These are phyloP conservation scores for Aethina tumida DNA, from an alignment of 1,140 invertebrate genomes.

Conservation along the genomic window DNA sequence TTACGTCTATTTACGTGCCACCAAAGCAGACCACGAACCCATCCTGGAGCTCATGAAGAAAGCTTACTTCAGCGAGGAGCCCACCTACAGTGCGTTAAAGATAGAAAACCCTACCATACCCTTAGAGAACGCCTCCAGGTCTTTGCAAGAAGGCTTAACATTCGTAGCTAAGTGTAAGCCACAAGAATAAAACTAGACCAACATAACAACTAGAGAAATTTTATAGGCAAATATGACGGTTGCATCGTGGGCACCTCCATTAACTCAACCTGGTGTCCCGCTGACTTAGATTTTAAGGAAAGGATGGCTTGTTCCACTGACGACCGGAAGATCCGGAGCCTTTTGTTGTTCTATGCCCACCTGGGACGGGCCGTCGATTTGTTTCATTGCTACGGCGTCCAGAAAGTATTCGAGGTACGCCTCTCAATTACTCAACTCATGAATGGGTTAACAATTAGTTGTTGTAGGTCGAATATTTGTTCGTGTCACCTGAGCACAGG, in stretches of 20 bases:
- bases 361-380: slow-evolving; percentile 31
- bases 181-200: too few species aligned
- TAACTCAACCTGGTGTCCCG: slow-evolving; percentile 29
- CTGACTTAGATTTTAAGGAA: slow-evolving; percentile 29
- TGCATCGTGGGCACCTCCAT: slow-evolving; percentile 36
- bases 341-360: slow-evolving; percentile 37
- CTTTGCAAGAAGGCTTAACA: slow-evolving; percentile 33
- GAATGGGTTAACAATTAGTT: slow-evolving; percentile 3
- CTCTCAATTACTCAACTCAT: neutral
- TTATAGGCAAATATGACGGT: slow-evolving; percentile 31
- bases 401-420: slow-evolving; percentile 36
- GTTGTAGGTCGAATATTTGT: slow-evolving; percentile 31
- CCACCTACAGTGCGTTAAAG: slow-evolving; percentile 14
- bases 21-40: slow-evolving; percentile 19
- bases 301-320: slow-evolving; percentile 28
- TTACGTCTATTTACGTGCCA: slow-evolving; percentile 23
- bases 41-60: slow-evolving; percentile 29
- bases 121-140: slow-evolving; percentile 23
- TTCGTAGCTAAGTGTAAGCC: too few species aligned
- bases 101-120: slow-evolving; percentile 7
- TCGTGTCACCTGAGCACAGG: slow-evolving; percentile 31
- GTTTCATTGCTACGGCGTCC: slow-evolving; percentile 31
- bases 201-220: too few species aligned
- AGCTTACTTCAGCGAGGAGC: slow-evolving; percentile 28
- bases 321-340: slow-evolving; percentile 20